Percentiles rank a stretch among this genome's conserved stretches.
phyloP scores from a whole-genome alignment of 2,888 invertebrate genomes.

The Neoitamus cyanurus region DNA sequence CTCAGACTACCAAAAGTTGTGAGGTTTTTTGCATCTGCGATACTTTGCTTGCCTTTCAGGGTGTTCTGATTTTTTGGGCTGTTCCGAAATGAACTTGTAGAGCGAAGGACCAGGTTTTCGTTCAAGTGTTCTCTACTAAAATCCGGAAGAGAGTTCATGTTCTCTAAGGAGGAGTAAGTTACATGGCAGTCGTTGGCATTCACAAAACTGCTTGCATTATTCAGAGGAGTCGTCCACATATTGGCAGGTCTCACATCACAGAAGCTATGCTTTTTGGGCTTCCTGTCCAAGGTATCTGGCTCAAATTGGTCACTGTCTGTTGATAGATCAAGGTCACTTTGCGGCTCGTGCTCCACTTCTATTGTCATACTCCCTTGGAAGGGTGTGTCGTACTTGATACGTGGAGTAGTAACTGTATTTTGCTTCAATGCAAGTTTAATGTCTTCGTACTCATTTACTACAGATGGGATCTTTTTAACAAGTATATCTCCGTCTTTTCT shows the following conservation, averaged over 20 bases:
- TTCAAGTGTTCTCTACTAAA: conserved; percentile 58
- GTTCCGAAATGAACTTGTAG: conserved; percentile 78
- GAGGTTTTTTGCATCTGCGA: background rate
- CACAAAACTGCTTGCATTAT: conserved; percentile 65
- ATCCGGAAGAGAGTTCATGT: conserved; percentile 59
- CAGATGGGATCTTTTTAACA: conserved; percentile 59
- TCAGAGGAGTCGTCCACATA: conserved; percentile 70
- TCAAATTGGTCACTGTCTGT: conserved; percentile 81
- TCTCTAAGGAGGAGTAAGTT: conserved; percentile 56
- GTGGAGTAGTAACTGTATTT: conserved; percentile 64
- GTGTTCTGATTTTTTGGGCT: conserved; percentile 58
- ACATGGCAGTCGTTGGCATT: conserved; percentile 57
- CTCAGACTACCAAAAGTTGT: conserved; percentile 75
- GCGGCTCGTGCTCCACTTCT: conserved; percentile 84
- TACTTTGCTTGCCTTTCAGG: background rate
- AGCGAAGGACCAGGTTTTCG: conserved; percentile 72
- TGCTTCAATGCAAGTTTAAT: conserved; percentile 51
- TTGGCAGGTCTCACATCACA: conserved; percentile 62
- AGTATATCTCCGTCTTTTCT: conserved; percentile 61
- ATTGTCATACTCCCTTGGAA: conserved; percentile 80
- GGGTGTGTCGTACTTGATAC: conserved; percentile 74
- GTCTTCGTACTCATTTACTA: conserved; percentile 53
- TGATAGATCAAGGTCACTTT: conserved; percentile 76
- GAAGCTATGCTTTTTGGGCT: conserved; percentile 72
- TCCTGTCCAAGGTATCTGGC: conserved; percentile 86